These are phyloP conservation scores for Planiliza haematocheilus DNA, from an alignment of 2,113 vertebrate genomes.

Conservation along the genomic window DNA sequence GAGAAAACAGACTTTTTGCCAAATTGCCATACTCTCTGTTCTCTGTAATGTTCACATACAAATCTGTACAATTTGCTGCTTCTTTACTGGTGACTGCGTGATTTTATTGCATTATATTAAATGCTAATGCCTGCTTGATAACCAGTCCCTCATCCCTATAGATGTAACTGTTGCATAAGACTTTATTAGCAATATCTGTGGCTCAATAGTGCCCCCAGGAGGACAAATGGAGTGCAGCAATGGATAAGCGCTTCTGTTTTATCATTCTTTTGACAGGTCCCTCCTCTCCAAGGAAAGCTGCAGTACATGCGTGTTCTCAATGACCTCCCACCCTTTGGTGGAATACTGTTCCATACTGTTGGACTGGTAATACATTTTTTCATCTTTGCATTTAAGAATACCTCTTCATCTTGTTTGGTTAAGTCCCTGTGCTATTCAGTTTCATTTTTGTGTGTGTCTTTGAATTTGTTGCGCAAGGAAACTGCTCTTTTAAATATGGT, in stretches of 20 bases:
- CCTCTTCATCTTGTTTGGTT: neutral
- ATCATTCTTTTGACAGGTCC: conserved; percentile 84
- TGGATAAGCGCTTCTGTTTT: conserved; percentile 34
- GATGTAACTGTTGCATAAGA: conserved; percentile 64
- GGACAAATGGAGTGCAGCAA: conserved; percentile 24
- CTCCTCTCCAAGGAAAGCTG: conserved; percentile 95
- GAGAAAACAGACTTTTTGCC: neutral
- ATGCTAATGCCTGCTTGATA: conserved; percentile 35
- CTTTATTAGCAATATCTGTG: conserved; percentile 28
- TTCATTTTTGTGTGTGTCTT: neutral
- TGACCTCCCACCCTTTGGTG: conserved; percentile 96
- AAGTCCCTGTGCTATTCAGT: neutral
- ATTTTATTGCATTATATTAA: conserved; percentile 29
- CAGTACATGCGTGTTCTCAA: conserved; percentile 97
- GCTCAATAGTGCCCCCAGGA: conserved; percentile 74
- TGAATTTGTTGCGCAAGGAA: neutral
- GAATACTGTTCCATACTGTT: conserved; percentile 96
- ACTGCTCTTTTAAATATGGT: neutral
- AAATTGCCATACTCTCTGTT: conserved; percentile 17
- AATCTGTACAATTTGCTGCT: neutral
- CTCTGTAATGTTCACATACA: conserved; percentile 25
- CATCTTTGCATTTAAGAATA: conserved; percentile 4
- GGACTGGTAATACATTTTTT: conserved; percentile 88
- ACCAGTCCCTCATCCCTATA: conserved; percentile 22
- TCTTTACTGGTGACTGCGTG: neutral